A percentile compares a stretch with the other conserved stretches of the same genome.
Evolutionary conservation across 1,140 invertebrate genomes (phyloP).

Genomic region (Oppia nitens): DNA sequence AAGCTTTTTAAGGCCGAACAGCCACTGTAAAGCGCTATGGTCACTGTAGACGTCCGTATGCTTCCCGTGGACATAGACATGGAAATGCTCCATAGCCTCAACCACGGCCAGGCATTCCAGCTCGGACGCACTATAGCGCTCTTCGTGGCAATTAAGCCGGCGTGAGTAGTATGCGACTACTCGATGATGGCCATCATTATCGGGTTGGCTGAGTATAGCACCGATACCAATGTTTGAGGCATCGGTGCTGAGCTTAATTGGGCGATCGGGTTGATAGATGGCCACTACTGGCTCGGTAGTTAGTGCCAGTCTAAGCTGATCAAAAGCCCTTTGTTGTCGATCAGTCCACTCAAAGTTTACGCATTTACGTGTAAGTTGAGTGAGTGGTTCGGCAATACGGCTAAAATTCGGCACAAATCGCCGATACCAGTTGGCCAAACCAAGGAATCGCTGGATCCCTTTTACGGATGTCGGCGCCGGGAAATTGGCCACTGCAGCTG

Average conservation of each 20-base stretch:
- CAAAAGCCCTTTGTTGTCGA: conserved; percentile 7
- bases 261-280: neutral
- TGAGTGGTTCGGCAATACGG: no score
- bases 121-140: neutral
- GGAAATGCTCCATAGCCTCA: conserved; percentile 6
- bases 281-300: neutral
- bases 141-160: neutral
- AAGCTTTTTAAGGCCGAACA: neutral
- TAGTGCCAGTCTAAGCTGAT: conserved; percentile 1
- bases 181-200: neutral
- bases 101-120: conserved; percentile 14
- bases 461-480: conserved; percentile 1
- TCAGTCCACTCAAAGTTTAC: conserved; percentile 3
- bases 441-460: conserved; percentile 10
- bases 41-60: conserved; percentile 11
- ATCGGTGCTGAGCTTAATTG: neutral
- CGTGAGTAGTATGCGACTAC: neutral
- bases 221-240: conserved; percentile 5
- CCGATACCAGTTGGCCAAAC: conserved; percentile 11
- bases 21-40: neutral
- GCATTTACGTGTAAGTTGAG: no score
- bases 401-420: conserved; percentile 13
- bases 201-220: no score
- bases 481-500: conserved; percentile 10
- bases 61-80: conserved; percentile 5